A percentile compares a stretch with the other conserved stretches of the same genome.
Conservation (phyloP, 2,113 vertebrate species). For the Oreotrochilus melanogaster region DNA sequence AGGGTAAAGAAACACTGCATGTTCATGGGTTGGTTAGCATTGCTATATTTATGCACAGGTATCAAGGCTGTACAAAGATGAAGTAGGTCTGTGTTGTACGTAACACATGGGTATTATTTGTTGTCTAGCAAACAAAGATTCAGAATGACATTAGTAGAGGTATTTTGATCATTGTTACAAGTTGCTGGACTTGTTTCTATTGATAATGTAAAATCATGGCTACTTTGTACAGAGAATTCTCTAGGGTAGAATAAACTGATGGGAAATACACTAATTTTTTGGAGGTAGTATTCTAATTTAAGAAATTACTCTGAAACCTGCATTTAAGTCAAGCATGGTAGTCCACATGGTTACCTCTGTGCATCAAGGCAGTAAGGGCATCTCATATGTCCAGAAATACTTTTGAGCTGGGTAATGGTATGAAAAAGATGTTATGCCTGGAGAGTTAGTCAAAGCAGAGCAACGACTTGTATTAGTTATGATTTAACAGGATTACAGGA, state of each 20-base stretch:
- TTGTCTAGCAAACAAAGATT: background rate
- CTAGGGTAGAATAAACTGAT: background rate
- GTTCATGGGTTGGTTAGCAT: background rate
- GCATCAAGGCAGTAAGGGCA: background rate
- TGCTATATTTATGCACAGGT: background rate
- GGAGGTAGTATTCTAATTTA: background rate
- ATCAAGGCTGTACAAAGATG: background rate
- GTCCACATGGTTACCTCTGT: background rate
- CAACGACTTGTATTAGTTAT: background rate
- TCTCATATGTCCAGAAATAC: background rate
- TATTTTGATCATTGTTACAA: background rate
- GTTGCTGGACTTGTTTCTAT: background rate
- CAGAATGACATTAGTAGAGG: background rate
- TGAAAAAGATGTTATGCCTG: background rate
- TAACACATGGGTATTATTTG: background rate
- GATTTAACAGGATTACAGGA: conserved; percentile 50
- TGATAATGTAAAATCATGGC: background rate
- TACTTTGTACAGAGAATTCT: background rate
- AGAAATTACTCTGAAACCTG: background rate
- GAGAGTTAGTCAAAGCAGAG: background rate
- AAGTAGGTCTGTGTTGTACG: background rate
- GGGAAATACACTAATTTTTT: background rate
- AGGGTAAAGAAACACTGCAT: background rate
- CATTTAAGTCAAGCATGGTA: background rate
- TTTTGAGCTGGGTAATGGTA: background rate